Evolutionary conservation across 2,888 invertebrate species (phyloP).

Genomic region (Dicyrtomina minuta): DNA sequence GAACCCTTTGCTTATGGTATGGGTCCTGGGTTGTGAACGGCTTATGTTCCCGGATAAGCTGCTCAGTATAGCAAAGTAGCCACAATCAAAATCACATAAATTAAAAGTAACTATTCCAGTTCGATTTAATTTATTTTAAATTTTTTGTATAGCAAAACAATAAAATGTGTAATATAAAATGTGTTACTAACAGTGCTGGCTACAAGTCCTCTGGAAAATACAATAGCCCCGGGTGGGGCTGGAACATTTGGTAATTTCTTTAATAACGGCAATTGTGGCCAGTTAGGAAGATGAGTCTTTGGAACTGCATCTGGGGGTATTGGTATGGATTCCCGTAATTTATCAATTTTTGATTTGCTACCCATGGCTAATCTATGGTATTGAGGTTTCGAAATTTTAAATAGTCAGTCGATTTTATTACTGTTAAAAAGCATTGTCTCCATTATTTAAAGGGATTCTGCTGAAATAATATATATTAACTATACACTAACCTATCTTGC

Average conservation of each 20-base stretch:
- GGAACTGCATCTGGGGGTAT: conserved; percentile 41
- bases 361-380: not conserved
- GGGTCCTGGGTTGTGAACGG: conserved; percentile 31
- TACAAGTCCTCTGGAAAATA: conserved; percentile 21
- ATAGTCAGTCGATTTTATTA: too few species aligned
- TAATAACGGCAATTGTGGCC: conserved; percentile 39
- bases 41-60: conserved; percentile 9
- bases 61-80: not conserved
- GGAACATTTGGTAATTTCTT: conserved; percentile 41
- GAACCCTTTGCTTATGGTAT: conserved; percentile 30
- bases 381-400: not conserved
- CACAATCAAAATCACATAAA: not conserved
- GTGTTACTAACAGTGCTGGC: not conserved
- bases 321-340: conserved; percentile 25
- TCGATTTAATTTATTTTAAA: not conserved
- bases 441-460: too few species aligned
- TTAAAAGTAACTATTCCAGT: not conserved
- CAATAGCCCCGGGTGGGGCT: conserved; percentile 17
- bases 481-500: too few species aligned
- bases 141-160: not conserved
- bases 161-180: not conserved
- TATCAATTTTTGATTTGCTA: conserved; percentile 26
- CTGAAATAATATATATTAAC: too few species aligned
- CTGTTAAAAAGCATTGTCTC: too few species aligned
- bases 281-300: conserved; percentile 41